phyloP scores from a whole-genome alignment of 1,140 invertebrate genomes.

The Prorops nasuta region DNA sequence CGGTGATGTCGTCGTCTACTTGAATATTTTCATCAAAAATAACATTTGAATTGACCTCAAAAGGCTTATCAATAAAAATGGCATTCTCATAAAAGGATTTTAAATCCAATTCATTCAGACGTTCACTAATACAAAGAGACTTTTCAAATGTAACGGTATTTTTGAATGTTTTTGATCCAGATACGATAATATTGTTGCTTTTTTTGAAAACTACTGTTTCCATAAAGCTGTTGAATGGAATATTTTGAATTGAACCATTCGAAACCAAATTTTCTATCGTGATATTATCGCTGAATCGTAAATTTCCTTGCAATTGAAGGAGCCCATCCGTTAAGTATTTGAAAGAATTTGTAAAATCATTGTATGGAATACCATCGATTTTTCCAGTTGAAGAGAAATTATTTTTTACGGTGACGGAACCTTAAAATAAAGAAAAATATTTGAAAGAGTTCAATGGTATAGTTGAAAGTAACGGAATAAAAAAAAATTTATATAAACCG shows the following conservation, averaged over 20 bases:
- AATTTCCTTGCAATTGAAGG: slow-evolving; percentile 23
- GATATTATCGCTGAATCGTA: slow-evolving; percentile 18
- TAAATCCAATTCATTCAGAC: slow-evolving; percentile 33
- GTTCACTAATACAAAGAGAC: slow-evolving; percentile 22
- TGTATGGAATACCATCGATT: slow-evolving; percentile 25
- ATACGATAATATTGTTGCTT: slow-evolving; percentile 17
- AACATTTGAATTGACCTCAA: slow-evolving; percentile 18
- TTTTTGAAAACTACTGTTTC: slow-evolving; percentile 19
- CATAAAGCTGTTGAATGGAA: slow-evolving; percentile 18
- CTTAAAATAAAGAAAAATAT: slow-evolving; percentile 14
- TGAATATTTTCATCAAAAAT: slow-evolving; percentile 24
- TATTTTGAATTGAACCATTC: slow-evolving; percentile 23
- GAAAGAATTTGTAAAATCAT: slow-evolving; percentile 21
- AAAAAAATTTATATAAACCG: slow-evolving; percentile 15
- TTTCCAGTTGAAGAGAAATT: slow-evolving; percentile 26
- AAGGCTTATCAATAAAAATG: slow-evolving; percentile 29
- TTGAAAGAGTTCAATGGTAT: too few species aligned
- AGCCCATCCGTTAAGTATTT: too few species aligned
- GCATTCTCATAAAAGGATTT: slow-evolving; percentile 26
- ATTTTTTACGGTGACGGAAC: slow-evolving; percentile 16
- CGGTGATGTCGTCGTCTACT: slow-evolving; percentile 16
- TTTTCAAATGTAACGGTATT: slow-evolving; percentile 22
- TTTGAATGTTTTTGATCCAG: slow-evolving; percentile 31
- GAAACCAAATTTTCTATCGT: slow-evolving; percentile 22
- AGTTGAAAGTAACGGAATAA: too few species aligned